Evolutionary conservation across 2,888 invertebrate genomes (phyloP).

Genomic region (Diarsia dahlii): DNA sequence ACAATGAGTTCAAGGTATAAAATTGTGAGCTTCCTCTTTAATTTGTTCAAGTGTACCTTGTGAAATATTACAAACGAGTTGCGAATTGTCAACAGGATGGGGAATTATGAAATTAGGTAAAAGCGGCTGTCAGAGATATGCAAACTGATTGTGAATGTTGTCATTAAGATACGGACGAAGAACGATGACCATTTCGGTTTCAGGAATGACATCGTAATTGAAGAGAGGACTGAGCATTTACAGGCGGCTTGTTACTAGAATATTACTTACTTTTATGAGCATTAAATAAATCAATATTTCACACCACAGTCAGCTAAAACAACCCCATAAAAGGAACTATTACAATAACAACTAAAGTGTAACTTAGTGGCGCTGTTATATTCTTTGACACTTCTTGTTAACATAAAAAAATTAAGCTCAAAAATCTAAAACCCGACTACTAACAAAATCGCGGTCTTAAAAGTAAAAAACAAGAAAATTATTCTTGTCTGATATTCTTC

Average conservation of each 20-base stretch:
- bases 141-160: conserved; percentile 13
- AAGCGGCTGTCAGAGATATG: conserved; percentile 8
- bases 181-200: not conserved
- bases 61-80: conserved; percentile 62
- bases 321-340: conserved; percentile 13
- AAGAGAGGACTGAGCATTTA: not conserved
- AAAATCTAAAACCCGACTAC: no score
- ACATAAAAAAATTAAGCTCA: no score
- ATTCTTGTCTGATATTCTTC: no score
- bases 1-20: conserved; percentile 56
- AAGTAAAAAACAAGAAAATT: no score
- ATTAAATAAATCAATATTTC: not conserved
- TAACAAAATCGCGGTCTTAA: no score
- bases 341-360: conserved; percentile 27
- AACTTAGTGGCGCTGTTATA: conserved; percentile 34
- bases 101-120: conserved; percentile 63
- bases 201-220: not conserved
- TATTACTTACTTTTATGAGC: not conserved
- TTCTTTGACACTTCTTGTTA: conserved; percentile 56
- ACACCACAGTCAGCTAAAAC: not conserved
- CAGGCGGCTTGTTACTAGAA: not conserved
- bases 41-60: conserved; percentile 55
- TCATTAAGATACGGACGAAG: conserved; percentile 1
- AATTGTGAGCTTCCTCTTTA: conserved; percentile 53
- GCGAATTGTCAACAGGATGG: conserved; percentile 59